These are phyloP conservation scores for Semnopithecus entellus DNA, from an alignment of 2,113 vertebrate species.

Conservation along the genomic window DNA sequence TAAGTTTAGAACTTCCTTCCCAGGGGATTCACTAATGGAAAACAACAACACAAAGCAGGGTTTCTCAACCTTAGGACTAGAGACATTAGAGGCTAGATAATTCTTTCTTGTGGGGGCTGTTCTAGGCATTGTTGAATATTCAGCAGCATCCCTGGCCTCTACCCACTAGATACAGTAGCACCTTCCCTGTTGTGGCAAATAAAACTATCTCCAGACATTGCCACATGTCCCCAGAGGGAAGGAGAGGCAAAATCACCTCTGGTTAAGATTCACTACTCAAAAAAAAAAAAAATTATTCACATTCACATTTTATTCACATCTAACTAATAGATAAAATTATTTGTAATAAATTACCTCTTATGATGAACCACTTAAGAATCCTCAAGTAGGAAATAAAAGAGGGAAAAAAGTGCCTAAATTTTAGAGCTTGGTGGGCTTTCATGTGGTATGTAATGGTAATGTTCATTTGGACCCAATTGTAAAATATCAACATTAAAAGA, in stretches of 20 bases:
- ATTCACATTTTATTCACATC: not conserved
- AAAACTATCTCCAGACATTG: not conserved
- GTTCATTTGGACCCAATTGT: not conserved
- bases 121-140: not conserved
- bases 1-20: not conserved
- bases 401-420: not conserved
- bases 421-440: not conserved
- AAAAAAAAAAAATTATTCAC: not conserved
- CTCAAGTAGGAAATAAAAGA: not conserved
- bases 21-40: not conserved
- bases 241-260: not conserved
- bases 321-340: not conserved
- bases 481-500: not conserved
- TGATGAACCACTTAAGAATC: not conserved
- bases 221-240: not conserved
- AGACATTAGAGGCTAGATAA: not conserved
- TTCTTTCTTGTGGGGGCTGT: not conserved
- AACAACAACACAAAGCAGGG: not conserved
- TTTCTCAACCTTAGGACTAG: not conserved
- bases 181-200: not conserved
- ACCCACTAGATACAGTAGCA: not conserved
- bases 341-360: not conserved
- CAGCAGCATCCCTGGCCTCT: not conserved
- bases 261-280: not conserved
- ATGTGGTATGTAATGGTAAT: not conserved